Base-by-base conservation (phyloP, 2,797 vertebrate genomes). In the Esox masquinongy region DNA sequence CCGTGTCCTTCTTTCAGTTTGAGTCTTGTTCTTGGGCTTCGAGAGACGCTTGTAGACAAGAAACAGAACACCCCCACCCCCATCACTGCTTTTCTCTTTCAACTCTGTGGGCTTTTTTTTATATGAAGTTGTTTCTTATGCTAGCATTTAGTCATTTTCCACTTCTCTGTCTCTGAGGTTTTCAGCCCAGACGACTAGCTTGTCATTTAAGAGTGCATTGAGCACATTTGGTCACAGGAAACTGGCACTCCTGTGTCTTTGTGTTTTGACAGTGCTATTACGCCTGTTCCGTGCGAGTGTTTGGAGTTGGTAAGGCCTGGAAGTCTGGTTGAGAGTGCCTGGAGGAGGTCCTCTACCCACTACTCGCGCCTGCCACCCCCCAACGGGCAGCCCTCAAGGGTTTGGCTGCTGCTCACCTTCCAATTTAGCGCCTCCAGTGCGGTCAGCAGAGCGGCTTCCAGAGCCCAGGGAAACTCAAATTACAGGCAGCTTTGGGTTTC, bases 401-500 rank as follows among this genome's bases (percentile, higher is more conserved):
- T 73, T 81, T 70, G 71, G 74, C 80, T 22, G 75, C 78, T 73
- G 72, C 76, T 49, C 71, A 77, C 56, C 75, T 77, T 76, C 80
- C 77, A 83, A 80, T 85, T 81, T 80, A 80, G 79, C 69, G 68
- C 79, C 79, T 81, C 68, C 74, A 77, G 80, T 86, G 81, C 80
- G 87, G 82, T 79, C 77, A 31, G 63, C 70, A 39, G 76, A 67
- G 70, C 67, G 67, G 79, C 64, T 73, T 80, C 70, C 61, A 69
- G 77, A 69, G 81, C 69, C 72, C 84, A 77, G 47, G 53, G 51
- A 17, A 82, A 81, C 77, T 76, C 79, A 85, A 85, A 86, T 87
- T 87, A 88, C 80, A 87, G 83, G 77, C 80, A 74, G 79, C 76
- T 74, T 87, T 81, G 64, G 74, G 82, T 80, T 81, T 81, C 82